Evolutionary conservation across 2,113 vertebrate genomes (phyloP).

Genomic region (Catharus fuscescens): DNA sequence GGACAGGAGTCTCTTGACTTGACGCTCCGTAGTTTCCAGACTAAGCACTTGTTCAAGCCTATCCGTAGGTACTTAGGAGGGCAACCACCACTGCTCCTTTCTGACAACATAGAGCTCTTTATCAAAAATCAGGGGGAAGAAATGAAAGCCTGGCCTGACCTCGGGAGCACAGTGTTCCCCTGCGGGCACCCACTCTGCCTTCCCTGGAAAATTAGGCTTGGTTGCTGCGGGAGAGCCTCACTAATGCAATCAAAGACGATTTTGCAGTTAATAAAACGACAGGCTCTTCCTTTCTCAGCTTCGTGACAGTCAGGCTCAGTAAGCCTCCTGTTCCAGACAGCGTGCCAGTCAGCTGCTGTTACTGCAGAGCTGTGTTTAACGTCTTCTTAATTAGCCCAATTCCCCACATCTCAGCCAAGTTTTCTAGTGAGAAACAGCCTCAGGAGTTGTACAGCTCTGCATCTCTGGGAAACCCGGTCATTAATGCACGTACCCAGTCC

Average conservation of each 20-base stretch:
- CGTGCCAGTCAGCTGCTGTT: conserved; percentile 50
- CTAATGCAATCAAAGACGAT: not conserved
- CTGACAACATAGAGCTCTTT: not conserved
- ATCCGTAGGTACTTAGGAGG: not conserved
- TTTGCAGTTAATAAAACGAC: conserved; percentile 1
- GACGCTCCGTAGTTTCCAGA: not conserved
- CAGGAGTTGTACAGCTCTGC: not conserved
- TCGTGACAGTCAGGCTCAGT: conserved; percentile 14
- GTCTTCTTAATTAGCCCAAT: conserved; percentile 48
- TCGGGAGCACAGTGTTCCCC: not conserved
- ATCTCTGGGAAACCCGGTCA: not conserved
- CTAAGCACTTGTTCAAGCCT: not conserved
- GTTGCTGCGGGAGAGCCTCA: not conserved
- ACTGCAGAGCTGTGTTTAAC: conserved; percentile 26
- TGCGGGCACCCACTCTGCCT: not conserved
- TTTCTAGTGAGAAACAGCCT: conserved; percentile 34
- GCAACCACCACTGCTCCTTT: not conserved
- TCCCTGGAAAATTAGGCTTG: not conserved
- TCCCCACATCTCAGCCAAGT: conserved; percentile 17
- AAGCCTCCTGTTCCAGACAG: conserved; percentile 37
- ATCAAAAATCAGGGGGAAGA: not conserved
- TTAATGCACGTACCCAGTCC: not conserved
- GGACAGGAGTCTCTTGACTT: not conserved
- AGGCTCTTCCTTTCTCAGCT: conserved; percentile 39
- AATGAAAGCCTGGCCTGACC: not conserved